Conservation (phyloP, 2,113 vertebrate genomes). For the Speoplatyrhinus poulsoni region DNA sequence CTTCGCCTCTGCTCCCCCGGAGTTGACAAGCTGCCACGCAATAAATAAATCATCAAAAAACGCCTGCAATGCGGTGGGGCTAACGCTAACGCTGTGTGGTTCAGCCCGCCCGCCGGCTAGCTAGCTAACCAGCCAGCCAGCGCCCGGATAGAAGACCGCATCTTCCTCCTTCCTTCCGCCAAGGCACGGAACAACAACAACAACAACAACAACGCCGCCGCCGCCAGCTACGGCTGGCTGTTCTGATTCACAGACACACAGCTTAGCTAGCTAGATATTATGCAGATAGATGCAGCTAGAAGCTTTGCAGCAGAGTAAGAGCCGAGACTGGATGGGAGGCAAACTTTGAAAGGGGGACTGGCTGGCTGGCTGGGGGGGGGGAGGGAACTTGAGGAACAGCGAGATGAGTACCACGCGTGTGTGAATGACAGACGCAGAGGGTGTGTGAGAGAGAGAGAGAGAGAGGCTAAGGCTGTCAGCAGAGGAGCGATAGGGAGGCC, state of each 20-base stretch:
- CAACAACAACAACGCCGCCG: background rate
- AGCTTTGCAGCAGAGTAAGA: slow-evolving; percentile 61
- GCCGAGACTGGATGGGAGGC: slow-evolving; percentile 55
- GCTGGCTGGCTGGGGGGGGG: slow-evolving; percentile 22
- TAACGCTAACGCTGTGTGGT: slow-evolving; percentile 56
- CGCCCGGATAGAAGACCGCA: slow-evolving; percentile 55
- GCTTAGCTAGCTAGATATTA: slow-evolving; percentile 35
- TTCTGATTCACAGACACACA: slow-evolving; percentile 26
- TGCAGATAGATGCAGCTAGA: slow-evolving; percentile 6
- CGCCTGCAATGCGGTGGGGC: slow-evolving; percentile 76
- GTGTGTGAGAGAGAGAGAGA: slow-evolving; percentile 32
- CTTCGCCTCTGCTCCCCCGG: slow-evolving; percentile 60
- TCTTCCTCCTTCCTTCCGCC: slow-evolving; percentile 51
- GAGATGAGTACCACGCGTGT: slow-evolving; percentile 54
- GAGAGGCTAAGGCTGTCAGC: slow-evolving; percentile 60
- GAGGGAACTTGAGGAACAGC: slow-evolving; percentile 63
- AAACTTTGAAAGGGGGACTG: slow-evolving; percentile 49
- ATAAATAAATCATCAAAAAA: slow-evolving; percentile 78
- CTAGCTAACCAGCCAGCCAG: slow-evolving; percentile 41
- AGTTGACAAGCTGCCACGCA: slow-evolving; percentile 71
- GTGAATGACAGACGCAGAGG: slow-evolving; percentile 68
- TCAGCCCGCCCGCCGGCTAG: background rate
- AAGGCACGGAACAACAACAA: slow-evolving; percentile 40
- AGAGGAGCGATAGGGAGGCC: slow-evolving; percentile 63
- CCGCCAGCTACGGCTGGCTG: slow-evolving; percentile 31